Conservation (phyloP, 2,113 vertebrate species). For the Bostrychus sinensis region DNA sequence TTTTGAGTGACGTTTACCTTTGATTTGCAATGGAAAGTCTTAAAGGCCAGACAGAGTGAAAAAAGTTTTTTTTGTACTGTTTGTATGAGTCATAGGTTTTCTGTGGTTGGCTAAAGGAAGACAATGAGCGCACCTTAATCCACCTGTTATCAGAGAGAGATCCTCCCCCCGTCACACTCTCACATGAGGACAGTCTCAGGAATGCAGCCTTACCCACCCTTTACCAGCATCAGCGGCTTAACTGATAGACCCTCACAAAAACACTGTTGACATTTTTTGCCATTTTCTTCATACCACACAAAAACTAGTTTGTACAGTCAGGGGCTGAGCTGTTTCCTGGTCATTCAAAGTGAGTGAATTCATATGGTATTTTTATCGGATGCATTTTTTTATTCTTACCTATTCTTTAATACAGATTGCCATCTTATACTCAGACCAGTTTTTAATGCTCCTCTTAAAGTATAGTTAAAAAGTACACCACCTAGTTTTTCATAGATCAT, state of each 20-base stretch:
- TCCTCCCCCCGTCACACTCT: conserved; percentile 52
- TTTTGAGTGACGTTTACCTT: conserved; percentile 45
- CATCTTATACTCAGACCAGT: neutral
- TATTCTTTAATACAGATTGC: too few relatives aligned
- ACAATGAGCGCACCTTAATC: conserved; percentile 71
- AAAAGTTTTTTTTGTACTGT: conserved; percentile 32
- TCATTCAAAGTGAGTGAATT: neutral
- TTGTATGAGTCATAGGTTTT: conserved; percentile 47
- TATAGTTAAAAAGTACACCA: neutral
- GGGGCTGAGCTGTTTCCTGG: conserved; percentile 16
- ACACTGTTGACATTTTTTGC: conserved; percentile 31
- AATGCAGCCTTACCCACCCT: conserved; percentile 63
- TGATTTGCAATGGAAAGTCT: conserved; percentile 40
- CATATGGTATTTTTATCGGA: neutral
- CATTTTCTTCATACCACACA: conserved; percentile 42
- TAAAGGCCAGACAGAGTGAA: conserved; percentile 39
- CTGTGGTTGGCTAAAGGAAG: conserved; percentile 25
- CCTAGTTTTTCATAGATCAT: neutral
- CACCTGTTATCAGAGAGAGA: conserved; percentile 75
- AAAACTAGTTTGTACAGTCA: conserved; percentile 54
- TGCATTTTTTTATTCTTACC: neutral
- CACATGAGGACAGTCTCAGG: conserved; percentile 40
- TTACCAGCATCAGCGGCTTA: conserved; percentile 51
- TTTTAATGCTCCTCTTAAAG: neutral
- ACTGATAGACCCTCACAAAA: conserved; percentile 54